A percentile compares a stretch with the other conserved stretches of the same genome.
Evolutionary conservation across 1,140 invertebrate species (phyloP).

Genomic region (Pseudobourletiella spinata): DNA sequence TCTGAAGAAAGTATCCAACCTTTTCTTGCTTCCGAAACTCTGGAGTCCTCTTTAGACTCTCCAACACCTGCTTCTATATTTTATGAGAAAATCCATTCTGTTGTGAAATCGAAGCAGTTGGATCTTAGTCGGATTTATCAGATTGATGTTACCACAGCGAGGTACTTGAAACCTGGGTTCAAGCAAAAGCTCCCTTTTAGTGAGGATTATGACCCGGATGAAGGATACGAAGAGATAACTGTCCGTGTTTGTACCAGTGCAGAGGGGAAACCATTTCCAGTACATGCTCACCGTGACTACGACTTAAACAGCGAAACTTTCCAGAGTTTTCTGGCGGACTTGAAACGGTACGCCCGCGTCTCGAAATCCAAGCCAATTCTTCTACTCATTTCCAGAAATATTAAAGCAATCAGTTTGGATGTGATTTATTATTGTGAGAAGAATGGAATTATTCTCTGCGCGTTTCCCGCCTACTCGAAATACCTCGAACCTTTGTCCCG

Average conservation of each 20-base stretch:
- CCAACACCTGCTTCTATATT: not conserved
- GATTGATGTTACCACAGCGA: not conserved
- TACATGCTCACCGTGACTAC: not conserved
- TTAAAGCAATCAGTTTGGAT: not conserved
- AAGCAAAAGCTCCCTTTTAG: not conserved
- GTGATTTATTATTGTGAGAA: not conserved
- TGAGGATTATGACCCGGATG: not conserved
- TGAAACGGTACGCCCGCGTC: not conserved
- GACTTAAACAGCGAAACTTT: conserved; percentile 1
- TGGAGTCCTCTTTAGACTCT: not conserved
- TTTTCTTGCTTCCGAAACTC: not conserved
- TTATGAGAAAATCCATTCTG: not conserved
- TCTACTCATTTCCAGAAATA: not conserved
- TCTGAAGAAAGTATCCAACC: not conserved
- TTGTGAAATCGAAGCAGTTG: not conserved
- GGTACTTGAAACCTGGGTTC: not conserved
- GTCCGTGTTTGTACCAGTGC: not conserved
- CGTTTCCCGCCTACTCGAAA: not conserved
- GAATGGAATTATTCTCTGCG: not conserved
- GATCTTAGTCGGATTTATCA: not conserved
- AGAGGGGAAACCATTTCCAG: not conserved
- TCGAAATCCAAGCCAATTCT: not conserved
- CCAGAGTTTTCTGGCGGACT: not conserved
- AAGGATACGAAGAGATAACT: not conserved
- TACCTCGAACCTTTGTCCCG: not conserved